phyloP scores from a whole-genome alignment of 2,888 invertebrate species.

The Tubulanus polymorphus region DNA sequence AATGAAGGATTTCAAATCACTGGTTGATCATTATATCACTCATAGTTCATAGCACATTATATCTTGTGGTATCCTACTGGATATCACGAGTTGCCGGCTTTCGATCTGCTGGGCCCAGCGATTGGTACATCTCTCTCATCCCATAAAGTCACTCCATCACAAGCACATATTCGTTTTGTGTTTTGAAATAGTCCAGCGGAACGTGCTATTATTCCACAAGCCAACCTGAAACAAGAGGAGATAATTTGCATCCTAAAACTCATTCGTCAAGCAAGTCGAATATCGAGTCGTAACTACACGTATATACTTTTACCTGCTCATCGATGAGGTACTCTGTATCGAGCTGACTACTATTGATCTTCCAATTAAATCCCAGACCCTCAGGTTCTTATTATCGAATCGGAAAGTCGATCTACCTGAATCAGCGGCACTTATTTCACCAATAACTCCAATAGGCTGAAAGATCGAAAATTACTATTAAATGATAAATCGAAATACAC shows the following conservation, averaged over 20 bases:
- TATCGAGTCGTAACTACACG: too few species aligned
- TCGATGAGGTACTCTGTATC: constrained; percentile 13
- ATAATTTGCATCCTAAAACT: too few species aligned
- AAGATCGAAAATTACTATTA: background rate
- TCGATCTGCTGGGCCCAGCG: constrained; percentile 20
- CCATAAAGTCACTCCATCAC: constrained; percentile 86
- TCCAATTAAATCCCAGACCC: constrained; percentile 61
- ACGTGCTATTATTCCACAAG: constrained; percentile 83
- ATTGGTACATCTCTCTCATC: constrained; percentile 63
- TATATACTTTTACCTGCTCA: constrained; percentile 10
- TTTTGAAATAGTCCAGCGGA: constrained; percentile 84
- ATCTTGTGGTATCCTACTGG: too few species aligned
- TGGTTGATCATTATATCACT: too few species aligned
- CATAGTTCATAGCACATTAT: too few species aligned
- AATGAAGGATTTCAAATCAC: too few species aligned
- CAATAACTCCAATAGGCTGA: constrained; percentile 61
- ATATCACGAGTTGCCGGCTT: too few species aligned
- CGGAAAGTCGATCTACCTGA: constrained; percentile 66
- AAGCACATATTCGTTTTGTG: constrained; percentile 81
- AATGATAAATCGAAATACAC: too few species aligned
- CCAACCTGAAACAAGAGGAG: constrained; percentile 59
- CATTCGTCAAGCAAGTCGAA: too few species aligned
- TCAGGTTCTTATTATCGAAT: constrained; percentile 60
- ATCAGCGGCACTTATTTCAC: constrained; percentile 62
- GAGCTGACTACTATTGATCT: constrained; percentile 69